Evolutionary conservation across 2,797 vertebrate species (phyloP), one percentile per base, ranked within the genome.

Genomic region (Chelon auratus): DNA sequence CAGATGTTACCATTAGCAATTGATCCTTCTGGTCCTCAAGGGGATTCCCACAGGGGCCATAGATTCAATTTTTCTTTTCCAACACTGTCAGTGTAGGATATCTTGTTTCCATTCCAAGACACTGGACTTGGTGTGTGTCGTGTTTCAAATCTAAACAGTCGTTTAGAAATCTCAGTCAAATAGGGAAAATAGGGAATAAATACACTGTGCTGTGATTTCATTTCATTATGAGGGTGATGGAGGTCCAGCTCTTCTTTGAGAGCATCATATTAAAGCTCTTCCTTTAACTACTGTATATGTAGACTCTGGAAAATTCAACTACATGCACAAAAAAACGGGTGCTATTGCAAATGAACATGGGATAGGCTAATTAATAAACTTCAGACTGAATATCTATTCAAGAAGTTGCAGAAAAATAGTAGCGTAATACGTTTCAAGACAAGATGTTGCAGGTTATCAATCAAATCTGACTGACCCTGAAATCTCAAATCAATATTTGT

Each of bases 1-100:
- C 88, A 91, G 85, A 92, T 91, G 88, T 80, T 74, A 20, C 88
- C 72, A 87, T 89, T 81, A 88, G 73, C 11, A 47, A 87, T 89
- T 90, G 83, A 91, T 88, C 75, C 68, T 59, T 63, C 43, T 81
- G 58, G 58, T 81, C 76, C 65, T 74, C 5, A 0, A 58, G 83
- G 24, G 68, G 74, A 84, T 76, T 86, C 89, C 87, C 73, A 0
- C 2, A 42, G 72, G 87, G 52, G 22, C 51, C 59, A 54, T 68
- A 26, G 66, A 86, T 75, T 72, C 84, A 83, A 68, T 87, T 68
- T 62, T 52, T 50, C 68, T 18, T 58, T 67, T 72, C 61, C 2
- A 15, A 68, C 78, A 66, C 67, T 50, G 50, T 72, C 62, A 54
- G 51, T 50, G 30, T 72, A 39, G 56, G 71, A 76, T 82, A 76